A percentile compares a stretch with the other conserved stretches of the same genome.
Conservation (phyloP, 53 echinoderm and acorn worm genomes). For the Arbacia lixula region DNA sequence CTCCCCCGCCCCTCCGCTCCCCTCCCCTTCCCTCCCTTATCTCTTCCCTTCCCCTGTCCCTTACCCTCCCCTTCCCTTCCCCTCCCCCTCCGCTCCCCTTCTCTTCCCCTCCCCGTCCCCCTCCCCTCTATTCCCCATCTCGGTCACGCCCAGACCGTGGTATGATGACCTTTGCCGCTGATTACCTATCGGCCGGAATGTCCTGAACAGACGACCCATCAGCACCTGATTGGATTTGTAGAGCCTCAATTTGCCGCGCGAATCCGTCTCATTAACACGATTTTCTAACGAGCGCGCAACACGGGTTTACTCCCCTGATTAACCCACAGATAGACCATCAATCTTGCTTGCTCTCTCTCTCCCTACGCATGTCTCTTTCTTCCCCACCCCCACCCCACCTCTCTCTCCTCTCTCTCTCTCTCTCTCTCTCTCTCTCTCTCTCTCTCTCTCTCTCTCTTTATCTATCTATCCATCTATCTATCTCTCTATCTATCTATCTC, state of each 20-base stretch:
- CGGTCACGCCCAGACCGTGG: neutral
- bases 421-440: neutral
- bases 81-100: neutral
- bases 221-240: constrained; percentile 30
- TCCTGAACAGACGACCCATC: constrained; percentile 19
- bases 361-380: too few species aligned
- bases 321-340: too few species aligned
- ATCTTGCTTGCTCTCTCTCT: too few species aligned
- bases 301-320: too few species aligned
- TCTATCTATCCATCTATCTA: neutral
- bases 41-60: neutral
- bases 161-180: constrained; percentile 8
- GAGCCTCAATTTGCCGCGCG: constrained; percentile 41
- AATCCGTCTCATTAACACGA: constrained; percentile 28
- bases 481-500: neutral
- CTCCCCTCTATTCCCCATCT: neutral
- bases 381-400: neutral
- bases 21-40: neutral
- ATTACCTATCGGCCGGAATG: constrained; percentile 17
- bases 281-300: too few species aligned
- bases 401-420: neutral
- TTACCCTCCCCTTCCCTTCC: neutral
- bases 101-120: neutral
- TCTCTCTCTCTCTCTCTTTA: neutral
- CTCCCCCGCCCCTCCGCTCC: neutral